These are phyloP conservation scores for Oriolus oriolus DNA, from an alignment of 2,113 vertebrate genomes.

Conservation along the genomic window DNA sequence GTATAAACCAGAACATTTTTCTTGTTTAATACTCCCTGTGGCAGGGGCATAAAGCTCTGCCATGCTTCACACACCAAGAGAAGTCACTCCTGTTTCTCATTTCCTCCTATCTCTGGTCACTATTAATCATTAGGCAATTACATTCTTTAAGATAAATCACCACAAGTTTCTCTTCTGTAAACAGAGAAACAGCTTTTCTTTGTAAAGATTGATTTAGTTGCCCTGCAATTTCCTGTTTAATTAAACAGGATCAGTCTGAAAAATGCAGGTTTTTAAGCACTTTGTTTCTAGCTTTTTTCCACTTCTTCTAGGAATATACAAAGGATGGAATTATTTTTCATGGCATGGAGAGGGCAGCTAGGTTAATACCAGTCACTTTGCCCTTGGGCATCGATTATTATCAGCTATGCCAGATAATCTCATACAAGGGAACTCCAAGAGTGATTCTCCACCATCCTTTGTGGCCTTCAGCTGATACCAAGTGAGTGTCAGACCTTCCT, in stretches of 20 bases:
- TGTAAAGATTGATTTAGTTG: constrained; percentile 50
- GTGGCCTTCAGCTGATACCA: background rate
- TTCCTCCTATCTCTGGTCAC: constrained; percentile 17
- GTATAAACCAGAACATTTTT: background rate
- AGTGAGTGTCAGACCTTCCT: background rate
- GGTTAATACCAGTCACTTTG: background rate
- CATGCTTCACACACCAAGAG: background rate
- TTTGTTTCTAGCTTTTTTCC: background rate
- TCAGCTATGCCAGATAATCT: background rate
- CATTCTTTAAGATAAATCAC: constrained; percentile 54
- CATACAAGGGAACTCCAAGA: background rate
- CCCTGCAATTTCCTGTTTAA: constrained; percentile 63
- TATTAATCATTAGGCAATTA: constrained; percentile 59
- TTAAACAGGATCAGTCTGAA: constrained; percentile 55
- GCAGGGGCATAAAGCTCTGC: background rate
- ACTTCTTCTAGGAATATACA: background rate
- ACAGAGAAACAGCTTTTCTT: constrained; percentile 59
- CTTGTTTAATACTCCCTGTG: background rate
- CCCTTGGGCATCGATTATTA: background rate
- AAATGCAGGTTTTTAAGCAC: constrained; percentile 28
- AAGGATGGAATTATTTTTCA: background rate
- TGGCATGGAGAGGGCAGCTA: background rate
- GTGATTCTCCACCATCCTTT: background rate
- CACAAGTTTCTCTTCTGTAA: constrained; percentile 39
- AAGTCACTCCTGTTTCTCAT: constrained; percentile 1